Base-by-base conservation (phyloP, 2,113 vertebrate species). In the Candoia aspera region DNA sequence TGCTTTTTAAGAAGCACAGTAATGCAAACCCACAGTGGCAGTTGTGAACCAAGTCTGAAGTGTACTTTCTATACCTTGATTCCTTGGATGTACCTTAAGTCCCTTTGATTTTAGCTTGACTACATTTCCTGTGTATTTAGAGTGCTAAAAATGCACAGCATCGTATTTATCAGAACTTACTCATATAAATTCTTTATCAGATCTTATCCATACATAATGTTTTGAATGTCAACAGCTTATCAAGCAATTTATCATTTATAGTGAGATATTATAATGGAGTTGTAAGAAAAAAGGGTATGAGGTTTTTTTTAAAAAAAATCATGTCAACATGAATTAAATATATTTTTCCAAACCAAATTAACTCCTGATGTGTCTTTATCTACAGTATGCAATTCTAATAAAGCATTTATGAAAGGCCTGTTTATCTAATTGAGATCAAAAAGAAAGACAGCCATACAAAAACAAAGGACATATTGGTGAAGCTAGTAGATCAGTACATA, bases 1-100 rank as follows among this genome's bases (percentile, higher is more conserved):
- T 86, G 60, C 62, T 92, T 92, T 91, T 89, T 93, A 91, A 62
- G 89, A 86, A 89, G 17, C 58, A 21, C 91, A 83, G 2, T 86
- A 92, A 73, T 42, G 2, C 84, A 59, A 87, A 89, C 8, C 59
- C 26, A 79, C 1, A 90, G 42, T 26, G 93, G 57, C 29, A 91
- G 21, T 2, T 23, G 91, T 33, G 92, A 95, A 54, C 89, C 21
- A 88, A 62, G 21, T 83, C 73, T 54, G 73, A 85, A 89, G 17
- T 26, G 4, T 89, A 59, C 87, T 62, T 54, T 92, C 26, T 54
- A 64, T 29, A 89, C 8, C 2, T 12, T 60, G n/a, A 29, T 89
- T 89, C 10, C 17, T 49, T 55, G 15, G 23, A 89, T 89, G 21
- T 54, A n/a, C n/a, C n/a, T n/a, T n/a, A 60, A 55, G 46, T 37